These are phyloP conservation scores for Aphodius sticticus DNA, from an alignment of 2,888 invertebrate species.

Conservation along the genomic window DNA sequence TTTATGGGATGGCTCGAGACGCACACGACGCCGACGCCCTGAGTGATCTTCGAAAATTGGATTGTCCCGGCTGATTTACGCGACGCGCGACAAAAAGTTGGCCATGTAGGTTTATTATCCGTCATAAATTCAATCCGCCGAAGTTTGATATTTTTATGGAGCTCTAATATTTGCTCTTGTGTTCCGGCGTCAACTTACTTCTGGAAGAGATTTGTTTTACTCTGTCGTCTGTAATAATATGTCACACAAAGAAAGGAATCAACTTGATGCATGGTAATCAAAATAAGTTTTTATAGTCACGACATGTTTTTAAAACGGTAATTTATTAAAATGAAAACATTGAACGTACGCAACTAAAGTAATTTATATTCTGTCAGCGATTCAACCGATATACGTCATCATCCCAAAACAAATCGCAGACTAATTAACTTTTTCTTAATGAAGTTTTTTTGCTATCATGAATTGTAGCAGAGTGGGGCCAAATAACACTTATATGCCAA, in stretches of 20 bases:
- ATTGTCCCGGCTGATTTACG: not conserved
- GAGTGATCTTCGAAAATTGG: constrained; percentile 4
- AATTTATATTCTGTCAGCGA: too few relatives aligned
- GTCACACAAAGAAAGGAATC: not conserved
- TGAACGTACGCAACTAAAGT: too few relatives aligned
- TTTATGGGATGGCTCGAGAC: not conserved
- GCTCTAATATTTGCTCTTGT: constrained; percentile 4
- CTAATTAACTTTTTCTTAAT: too few relatives aligned
- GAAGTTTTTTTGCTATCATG: too few relatives aligned
- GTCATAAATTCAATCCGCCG: not conserved
- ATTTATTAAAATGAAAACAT: not conserved
- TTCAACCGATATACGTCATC: too few relatives aligned
- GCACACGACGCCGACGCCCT: not conserved
- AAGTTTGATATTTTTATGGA: constrained; percentile 4
- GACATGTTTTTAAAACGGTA: not conserved
- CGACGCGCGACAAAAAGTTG: not conserved
- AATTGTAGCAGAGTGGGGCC: too few relatives aligned
- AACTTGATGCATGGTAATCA: not conserved
- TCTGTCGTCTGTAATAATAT: not conserved
- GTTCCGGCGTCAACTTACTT: constrained; percentile 4
- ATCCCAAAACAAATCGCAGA: too few relatives aligned
- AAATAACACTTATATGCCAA: too few relatives aligned
- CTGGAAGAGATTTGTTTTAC: not conserved
- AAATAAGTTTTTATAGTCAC: not conserved
- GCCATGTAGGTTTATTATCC: not conserved